Evolutionary conservation across 2,113 vertebrate species (phyloP).

Genomic region (Leptosomus discolor): DNA sequence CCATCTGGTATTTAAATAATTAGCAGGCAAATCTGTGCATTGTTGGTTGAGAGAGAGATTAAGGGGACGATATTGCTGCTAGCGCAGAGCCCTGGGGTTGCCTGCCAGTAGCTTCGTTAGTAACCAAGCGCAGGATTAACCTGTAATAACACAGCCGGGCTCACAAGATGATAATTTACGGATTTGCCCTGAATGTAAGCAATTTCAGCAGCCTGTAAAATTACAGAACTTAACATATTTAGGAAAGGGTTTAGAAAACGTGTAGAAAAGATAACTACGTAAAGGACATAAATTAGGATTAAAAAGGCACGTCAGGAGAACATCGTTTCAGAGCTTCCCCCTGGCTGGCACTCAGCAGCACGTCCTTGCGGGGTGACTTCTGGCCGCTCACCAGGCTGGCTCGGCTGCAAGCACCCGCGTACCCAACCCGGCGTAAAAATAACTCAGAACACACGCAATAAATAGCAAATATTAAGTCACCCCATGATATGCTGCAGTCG

Average conservation of each 20-base stretch:
- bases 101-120: neutral
- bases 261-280: rapidly evolving
- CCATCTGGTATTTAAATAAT: neutral
- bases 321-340: rapidly evolving
- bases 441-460: neutral
- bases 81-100: neutral
- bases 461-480: neutral
- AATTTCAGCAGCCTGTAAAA: neutral
- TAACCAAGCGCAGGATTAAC: neutral
- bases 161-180: neutral
- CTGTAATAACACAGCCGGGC: neutral
- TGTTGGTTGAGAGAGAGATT: neutral
- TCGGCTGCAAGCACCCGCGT: rapidly evolving
- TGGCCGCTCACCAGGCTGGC: neutral
- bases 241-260: neutral
- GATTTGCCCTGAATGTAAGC: neutral
- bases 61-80: rapidly evolving
- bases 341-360: neutral
- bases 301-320: rapidly evolving
- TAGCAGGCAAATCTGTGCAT: neutral
- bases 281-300: neutral
- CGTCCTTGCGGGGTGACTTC: neutral
- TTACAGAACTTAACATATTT: rapidly evolving
- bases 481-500: rapidly evolving
- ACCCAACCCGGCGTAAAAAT: rapidly evolving